Evolutionary conservation across 2,113 vertebrate species (phyloP), one percentile per base, ranked within the genome.

Genomic region (Seriola dumerili): DNA sequence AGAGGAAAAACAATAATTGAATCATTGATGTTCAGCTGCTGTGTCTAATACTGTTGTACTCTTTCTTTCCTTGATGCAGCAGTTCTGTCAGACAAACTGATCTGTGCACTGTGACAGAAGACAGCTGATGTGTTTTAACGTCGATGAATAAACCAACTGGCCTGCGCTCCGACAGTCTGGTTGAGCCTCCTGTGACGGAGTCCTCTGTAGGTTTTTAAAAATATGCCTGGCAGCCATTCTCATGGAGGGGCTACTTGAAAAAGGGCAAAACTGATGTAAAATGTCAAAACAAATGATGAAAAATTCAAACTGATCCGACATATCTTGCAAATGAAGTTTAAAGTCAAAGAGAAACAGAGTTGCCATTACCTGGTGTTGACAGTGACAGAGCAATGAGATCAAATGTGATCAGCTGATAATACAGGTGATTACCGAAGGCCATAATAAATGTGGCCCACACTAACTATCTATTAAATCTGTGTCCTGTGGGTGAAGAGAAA

Each of bases 401-500:
- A 69, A 54, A 78, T 59, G 61, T 25, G 74, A 81, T 80, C 44
- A 55, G 14, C 57, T 61, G 62, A 76, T 73, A 55, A 54, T 67
- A 81, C 55, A 52, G 44, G 42, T 77, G 25, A 89, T 89, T 87
- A 81, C 42, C n/a, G 11, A 74, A 48, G 25, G 40, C 74, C 44
- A 12, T 55, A 48, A 73, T 83, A 42, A 66, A 81, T 55, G 36
- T 36, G 17, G 54, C 36, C 42, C 46, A 34, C 59, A 21, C 66
- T 77, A 42, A 63, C 38, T 48, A 52, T 84, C 69, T 80, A 58
- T 85, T 76, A 80, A 85, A 84, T 72, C 76, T 52, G 11, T 50
- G 54, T 87, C 88, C 83, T 88, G 4, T 40, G 82, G 82, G 90
- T n/a, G 17, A 54, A 72, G 71, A 81, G 38, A 42, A 84, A 84